Evolutionary conservation across 2,113 vertebrate species (phyloP).

Genomic region (Pteropus alecto): DNA sequence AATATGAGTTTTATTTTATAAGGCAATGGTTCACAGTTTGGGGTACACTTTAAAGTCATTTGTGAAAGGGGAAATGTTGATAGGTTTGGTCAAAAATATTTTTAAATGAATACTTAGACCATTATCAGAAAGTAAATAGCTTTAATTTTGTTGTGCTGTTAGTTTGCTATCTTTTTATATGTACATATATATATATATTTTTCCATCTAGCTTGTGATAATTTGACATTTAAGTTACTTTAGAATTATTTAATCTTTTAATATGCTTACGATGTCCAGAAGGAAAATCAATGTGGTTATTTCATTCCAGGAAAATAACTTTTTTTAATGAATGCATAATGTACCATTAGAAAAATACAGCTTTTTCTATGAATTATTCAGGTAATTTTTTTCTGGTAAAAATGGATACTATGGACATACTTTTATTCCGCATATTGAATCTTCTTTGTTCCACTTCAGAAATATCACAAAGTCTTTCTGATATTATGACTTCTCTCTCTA

Average conservation of each 20-base stretch:
- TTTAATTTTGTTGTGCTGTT: not conserved
- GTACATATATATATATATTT: not conserved
- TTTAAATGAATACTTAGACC: not conserved
- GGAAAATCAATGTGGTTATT: not conserved
- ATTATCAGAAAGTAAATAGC: not conserved
- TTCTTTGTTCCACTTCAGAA: not conserved
- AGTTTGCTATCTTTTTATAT: not conserved
- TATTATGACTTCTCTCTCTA: not conserved
- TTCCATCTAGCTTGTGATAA: not conserved
- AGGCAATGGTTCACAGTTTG: not conserved
- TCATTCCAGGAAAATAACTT: not conserved
- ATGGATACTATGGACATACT: not conserved
- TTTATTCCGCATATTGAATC: not conserved
- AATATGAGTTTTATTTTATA: not conserved
- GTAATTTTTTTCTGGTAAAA: not conserved
- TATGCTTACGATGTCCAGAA: not conserved
- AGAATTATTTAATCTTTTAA: slow-evolving; percentile 1
- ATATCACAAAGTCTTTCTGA: not conserved
- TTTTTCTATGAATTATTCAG: not conserved
- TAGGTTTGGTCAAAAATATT: not conserved
- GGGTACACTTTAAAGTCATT: not conserved
- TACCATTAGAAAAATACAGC: not conserved
- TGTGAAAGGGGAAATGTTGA: not conserved
- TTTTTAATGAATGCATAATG: not conserved
- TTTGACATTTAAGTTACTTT: not conserved